These are phyloP conservation scores for Vespertilio murinus DNA, from an alignment of 2,797 vertebrate genomes.

Conservation along the genomic window DNA sequence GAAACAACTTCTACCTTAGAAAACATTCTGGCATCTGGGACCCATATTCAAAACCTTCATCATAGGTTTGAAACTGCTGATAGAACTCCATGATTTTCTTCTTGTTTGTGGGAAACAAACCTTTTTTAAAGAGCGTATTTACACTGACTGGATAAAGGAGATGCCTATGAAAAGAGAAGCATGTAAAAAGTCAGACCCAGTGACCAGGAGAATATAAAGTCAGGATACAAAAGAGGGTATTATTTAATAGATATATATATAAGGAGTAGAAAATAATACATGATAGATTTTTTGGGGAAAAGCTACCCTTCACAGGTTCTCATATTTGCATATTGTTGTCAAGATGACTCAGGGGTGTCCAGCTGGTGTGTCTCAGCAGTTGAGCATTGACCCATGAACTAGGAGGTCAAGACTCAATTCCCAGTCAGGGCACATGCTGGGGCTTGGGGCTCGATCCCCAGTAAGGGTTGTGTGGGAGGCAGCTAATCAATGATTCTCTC, in stretches of 20 bases:
- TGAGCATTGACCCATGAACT: too few species aligned
- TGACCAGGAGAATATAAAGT: not conserved
- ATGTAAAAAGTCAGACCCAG: not conserved
- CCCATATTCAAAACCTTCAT: conserved; percentile 88
- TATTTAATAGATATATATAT: not conserved
- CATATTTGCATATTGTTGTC: not conserved
- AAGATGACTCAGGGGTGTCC: not conserved
- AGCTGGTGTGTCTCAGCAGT: too few species aligned
- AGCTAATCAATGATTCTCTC: too few species aligned
- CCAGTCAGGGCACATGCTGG: too few species aligned
- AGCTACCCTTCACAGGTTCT: not conserved
- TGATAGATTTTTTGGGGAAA: not conserved
- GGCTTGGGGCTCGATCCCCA: too few species aligned
- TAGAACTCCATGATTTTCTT: conserved; percentile 84
- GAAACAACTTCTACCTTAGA: conserved; percentile 83
- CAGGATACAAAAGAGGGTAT: not conserved
- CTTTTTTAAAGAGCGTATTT: conserved; percentile 87
- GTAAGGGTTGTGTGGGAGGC: too few species aligned
- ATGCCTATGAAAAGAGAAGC: conserved; percentile 77
- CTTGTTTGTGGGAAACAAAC: conserved; percentile 78
- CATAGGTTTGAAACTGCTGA: conserved; percentile 86
- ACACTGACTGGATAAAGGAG: conserved; percentile 87
- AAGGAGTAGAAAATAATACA: not conserved
- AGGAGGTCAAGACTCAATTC: too few species aligned
- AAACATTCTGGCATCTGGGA: conserved; percentile 88